A percentile compares a stretch with the other conserved stretches of the same genome.
These are phyloP conservation scores for Brenthis daphne DNA, from an alignment of 2,888 invertebrate genomes.

Conservation along the genomic window DNA sequence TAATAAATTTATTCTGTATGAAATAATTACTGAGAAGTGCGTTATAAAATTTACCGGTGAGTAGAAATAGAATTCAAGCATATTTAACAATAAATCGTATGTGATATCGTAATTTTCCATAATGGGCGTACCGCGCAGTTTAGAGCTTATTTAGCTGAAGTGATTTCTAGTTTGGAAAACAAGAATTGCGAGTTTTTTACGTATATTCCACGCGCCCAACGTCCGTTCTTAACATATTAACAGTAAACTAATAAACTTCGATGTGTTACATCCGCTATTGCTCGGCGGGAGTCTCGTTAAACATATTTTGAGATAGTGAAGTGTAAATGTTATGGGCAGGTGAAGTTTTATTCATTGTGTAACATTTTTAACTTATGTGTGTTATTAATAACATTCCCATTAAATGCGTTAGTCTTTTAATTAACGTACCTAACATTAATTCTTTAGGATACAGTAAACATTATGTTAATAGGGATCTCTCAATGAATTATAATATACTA, in stretches of 20 bases:
- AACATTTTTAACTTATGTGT: neutral
- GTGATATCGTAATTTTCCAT: slow-evolving; percentile 23
- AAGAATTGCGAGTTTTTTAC: slow-evolving; percentile 55
- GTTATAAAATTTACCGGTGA: slow-evolving; percentile 21
- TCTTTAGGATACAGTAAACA: too few relatives aligned
- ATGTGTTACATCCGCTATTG: slow-evolving; percentile 65
- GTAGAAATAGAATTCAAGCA: slow-evolving; percentile 8
- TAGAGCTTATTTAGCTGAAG: slow-evolving; percentile 4
- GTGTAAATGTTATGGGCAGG: slow-evolving; percentile 20
- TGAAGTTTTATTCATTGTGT: slow-evolving; percentile 3
- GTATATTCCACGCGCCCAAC: slow-evolving; percentile 44
- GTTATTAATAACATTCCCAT: too few relatives aligned
- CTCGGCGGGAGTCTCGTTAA: slow-evolving; percentile 51
- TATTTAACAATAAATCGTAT: neutral
- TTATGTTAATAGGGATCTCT: too few relatives aligned
- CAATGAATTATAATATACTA: too few relatives aligned
- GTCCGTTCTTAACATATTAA: slow-evolving; percentile 50
- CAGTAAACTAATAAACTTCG: slow-evolving; percentile 61
- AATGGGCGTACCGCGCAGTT: slow-evolving; percentile 24
- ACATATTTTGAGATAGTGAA: slow-evolving; percentile 37
- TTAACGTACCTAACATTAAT: too few relatives aligned
- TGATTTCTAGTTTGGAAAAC: slow-evolving; percentile 53
- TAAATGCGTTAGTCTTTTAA: too few relatives aligned
- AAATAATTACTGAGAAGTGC: neutral
- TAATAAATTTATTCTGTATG: neutral